Evolutionary conservation across 2,797 vertebrate species (phyloP), one percentile per base, ranked within the genome.

Genomic region (Myotis vivesi): DNA sequence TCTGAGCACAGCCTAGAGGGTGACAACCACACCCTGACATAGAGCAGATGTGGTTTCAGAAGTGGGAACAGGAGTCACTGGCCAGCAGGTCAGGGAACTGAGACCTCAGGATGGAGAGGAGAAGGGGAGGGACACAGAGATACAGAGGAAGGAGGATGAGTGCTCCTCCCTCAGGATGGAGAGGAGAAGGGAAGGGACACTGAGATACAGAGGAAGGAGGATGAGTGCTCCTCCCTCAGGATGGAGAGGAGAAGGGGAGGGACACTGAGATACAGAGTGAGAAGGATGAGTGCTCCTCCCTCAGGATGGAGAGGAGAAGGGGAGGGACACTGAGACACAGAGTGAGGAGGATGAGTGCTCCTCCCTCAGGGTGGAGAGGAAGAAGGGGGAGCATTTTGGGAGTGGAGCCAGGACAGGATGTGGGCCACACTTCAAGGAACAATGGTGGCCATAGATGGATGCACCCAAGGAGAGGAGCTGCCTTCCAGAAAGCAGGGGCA

Each of bases 401-500:
- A 30, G 0, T 10, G 2, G 69, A 55, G 55, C 20, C 46, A 28
- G 15, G 51, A 20, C 69, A n/a, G 11, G 19, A 3, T 10, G 6
- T 23, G 46, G 82, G 13, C 22, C 10, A 49, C 22, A 13, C 17
- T 49, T 30, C 23, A 59, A 16, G 13, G 36, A 12, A 53, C 11
- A 11, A 8, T 19, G 57, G 44, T 30, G 51, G 22, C 53, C n/a
- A 1, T 30, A 4, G 3, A 28, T 2, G 6, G 33, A 33, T 10
- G n/a, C 25, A 66, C 17, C 4, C 25, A 15, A 20, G 23, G 46
- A 9, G 25, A 38, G 36, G 22, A 44, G 1, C 22, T 33, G 57
- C 22, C 49, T 59, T 36, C 28, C 12, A 17, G 22, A 11, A 33
- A 33, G 33, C 22, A 1, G 11, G 2, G 0, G 38, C 0, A 0